These are phyloP conservation scores for Rattus rattus DNA, from an alignment of 2,113 vertebrate genomes.

Conservation along the genomic window DNA sequence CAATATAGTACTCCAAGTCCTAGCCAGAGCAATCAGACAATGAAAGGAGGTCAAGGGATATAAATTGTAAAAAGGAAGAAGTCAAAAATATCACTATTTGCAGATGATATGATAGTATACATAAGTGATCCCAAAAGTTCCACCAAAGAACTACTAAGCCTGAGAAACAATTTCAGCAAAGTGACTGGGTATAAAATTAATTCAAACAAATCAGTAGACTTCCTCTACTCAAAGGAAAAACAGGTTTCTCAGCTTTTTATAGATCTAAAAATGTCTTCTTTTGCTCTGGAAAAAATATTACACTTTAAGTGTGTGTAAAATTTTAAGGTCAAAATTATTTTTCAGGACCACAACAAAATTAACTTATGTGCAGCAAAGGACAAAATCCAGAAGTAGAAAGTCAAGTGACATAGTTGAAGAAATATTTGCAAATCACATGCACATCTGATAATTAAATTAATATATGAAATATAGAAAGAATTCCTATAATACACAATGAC, in stretches of 20 bases:
- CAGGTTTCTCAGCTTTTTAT: neutral
- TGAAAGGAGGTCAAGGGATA: no score
- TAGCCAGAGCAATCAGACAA: no score
- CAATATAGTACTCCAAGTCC: no score
- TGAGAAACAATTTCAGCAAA: no score
- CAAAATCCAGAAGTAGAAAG: slow-evolving; percentile 21
- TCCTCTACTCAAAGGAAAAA: no score
- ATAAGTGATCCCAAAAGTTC: no score
- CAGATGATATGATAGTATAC: no score
- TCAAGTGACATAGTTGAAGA: neutral
- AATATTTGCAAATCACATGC: slow-evolving; percentile 20
- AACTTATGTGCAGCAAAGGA: neutral
- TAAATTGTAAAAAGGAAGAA: no score
- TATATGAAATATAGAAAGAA: slow-evolving; percentile 10
- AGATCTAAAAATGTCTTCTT: neutral
- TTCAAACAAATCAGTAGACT: no score
- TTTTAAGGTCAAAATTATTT: slow-evolving; percentile 41
- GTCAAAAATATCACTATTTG: no score
- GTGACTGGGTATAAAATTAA: no score
- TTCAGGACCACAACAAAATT: slow-evolving; percentile 26
- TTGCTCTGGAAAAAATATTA: neutral
- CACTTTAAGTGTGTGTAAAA: slow-evolving; percentile 38
- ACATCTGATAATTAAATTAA: neutral
- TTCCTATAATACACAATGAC: neutral
- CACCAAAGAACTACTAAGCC: no score